Evolutionary conservation across 2,113 vertebrate genomes (phyloP).

Genomic region (Callorhinus ursinus): DNA sequence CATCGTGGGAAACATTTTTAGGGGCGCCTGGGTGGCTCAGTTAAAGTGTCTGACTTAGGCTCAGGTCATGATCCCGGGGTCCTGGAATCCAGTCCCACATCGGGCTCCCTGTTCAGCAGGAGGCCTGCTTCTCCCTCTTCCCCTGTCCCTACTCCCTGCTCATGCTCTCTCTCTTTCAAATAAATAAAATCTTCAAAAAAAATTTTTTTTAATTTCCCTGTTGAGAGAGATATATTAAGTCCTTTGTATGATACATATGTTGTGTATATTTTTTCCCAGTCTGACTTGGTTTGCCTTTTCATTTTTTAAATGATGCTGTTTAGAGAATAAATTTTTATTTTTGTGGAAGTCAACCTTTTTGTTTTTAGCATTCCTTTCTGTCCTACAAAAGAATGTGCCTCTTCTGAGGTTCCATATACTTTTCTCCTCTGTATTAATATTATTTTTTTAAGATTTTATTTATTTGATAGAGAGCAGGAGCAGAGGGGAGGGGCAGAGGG

Average conservation of each 20-base stretch:
- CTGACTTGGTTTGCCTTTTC: not conserved
- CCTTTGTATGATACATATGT: no score
- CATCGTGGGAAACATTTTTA: not conserved
- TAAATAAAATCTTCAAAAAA: not conserved
- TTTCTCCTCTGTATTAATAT: not conserved
- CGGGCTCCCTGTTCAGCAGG: no score
- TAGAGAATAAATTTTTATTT: not conserved
- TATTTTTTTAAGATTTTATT: not conserved
- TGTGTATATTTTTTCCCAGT: not conserved
- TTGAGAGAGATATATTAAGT: rapidly evolving
- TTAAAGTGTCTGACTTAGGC: rapidly evolving
- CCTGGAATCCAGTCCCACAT: no score
- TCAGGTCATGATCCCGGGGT: not conserved
- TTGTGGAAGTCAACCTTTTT: not conserved
- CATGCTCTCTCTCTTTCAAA: not conserved
- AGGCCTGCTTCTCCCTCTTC: no score
- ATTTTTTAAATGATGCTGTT: not conserved
- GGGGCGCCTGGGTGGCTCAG: not conserved
- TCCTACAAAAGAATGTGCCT: not conserved
- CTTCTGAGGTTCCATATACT: not conserved
- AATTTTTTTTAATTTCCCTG: not conserved
- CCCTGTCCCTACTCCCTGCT: no score
- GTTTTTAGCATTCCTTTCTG: not conserved
- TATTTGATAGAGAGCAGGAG: not conserved
- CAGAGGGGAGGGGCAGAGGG: not conserved